Evolutionary conservation across 2,113 vertebrate species (phyloP).

Genomic region (Crypturellus undulatus): DNA sequence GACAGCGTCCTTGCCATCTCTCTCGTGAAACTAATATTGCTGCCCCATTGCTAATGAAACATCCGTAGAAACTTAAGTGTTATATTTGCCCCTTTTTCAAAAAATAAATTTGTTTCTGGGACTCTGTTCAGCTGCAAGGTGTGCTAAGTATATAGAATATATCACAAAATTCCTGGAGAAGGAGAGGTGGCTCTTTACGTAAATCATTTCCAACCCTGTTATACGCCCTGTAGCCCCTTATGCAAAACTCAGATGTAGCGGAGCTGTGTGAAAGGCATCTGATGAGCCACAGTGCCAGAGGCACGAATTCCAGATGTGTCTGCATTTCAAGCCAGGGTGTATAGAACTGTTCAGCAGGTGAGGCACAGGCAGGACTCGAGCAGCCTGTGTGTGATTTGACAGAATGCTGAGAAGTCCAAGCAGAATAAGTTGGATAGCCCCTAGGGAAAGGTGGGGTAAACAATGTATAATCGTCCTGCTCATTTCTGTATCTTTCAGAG

Average conservation of each 20-base stretch:
- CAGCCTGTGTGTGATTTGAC: background rate
- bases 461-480: background rate
- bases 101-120: background rate
- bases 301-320: background rate
- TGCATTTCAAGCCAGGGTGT: background rate
- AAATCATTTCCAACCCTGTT: background rate
- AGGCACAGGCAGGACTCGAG: background rate
- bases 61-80: background rate
- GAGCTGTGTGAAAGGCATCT: background rate
- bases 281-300: background rate
- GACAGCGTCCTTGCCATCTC: background rate
- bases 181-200: background rate
- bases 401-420: background rate
- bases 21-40: background rate
- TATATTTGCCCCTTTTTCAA: background rate
- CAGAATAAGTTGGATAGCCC: background rate
- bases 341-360: background rate
- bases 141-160: background rate
- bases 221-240: background rate
- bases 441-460: background rate
- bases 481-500: constrained; percentile 79
- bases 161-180: background rate
- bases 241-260: background rate
- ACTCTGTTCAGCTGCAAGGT: background rate
- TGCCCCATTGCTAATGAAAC: background rate